phyloP scores from a whole-genome alignment of 1,140 invertebrate species.

The Luehdorfia chinensis region DNA sequence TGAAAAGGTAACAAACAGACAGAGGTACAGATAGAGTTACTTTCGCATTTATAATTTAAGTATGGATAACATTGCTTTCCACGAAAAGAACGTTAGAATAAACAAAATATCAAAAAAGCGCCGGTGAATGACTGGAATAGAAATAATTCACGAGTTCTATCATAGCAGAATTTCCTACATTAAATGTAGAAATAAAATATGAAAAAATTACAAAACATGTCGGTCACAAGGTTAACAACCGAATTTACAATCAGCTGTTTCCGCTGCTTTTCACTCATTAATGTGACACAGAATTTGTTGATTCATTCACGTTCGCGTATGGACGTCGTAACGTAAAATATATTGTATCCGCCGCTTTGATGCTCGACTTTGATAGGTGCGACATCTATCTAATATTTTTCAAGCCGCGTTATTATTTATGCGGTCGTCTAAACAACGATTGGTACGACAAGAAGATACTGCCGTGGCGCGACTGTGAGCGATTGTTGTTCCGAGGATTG shows the following conservation, averaged over 20 bases:
- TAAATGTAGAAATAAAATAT: background rate
- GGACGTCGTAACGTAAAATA: constrained; percentile 24
- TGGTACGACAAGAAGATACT: no score
- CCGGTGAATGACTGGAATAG: background rate
- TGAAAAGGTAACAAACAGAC: no score
- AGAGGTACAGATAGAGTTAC: no score
- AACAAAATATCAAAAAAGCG: background rate
- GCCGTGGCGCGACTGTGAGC: constrained; percentile 6
- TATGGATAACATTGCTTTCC: no score
- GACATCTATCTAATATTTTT: constrained; percentile 7
- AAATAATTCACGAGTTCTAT: background rate
- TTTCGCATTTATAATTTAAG: no score
- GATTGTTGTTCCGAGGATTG: background rate
- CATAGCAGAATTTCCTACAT: background rate
- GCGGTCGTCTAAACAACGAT: constrained; percentile 1
- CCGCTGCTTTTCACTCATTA: constrained; percentile 13
- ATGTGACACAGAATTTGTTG: constrained; percentile 16
- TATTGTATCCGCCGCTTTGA: constrained; percentile 43
- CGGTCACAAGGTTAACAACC: constrained; percentile 26
- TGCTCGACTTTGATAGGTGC: constrained; percentile 5
- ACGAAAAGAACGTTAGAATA: no score
- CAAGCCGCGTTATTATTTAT: constrained; percentile 18
- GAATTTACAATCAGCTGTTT: constrained; percentile 24
- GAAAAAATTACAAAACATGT: constrained; percentile 13
- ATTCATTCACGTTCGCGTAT: background rate